A percentile compares a stretch with the other conserved stretches of the same genome.
phyloP scores from a whole-genome alignment of 2,888 invertebrate genomes.

The Zygaena filipendulae region DNA sequence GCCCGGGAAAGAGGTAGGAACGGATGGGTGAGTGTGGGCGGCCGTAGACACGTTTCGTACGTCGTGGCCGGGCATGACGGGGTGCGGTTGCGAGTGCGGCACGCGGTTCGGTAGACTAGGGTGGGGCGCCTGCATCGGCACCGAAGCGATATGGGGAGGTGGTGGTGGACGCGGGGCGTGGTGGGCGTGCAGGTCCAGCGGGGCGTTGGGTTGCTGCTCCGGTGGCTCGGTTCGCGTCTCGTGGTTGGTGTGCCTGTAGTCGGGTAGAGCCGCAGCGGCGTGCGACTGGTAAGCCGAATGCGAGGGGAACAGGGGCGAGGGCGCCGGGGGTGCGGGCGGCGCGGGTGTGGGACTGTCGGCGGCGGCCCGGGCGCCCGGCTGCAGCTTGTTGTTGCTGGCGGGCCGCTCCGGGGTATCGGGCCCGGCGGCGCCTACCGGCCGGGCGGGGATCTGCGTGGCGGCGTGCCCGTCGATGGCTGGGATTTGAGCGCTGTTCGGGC shows the following conservation, averaged over 20 bases:
- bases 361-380: constrained; percentile 54
- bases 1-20: constrained; percentile 50
- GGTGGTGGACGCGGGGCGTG: constrained; percentile 28
- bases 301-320: constrained; percentile 50
- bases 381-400: constrained; percentile 52
- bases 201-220: constrained; percentile 28
- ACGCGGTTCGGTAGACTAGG: constrained; percentile 40
- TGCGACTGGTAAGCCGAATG: constrained; percentile 63
- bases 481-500: constrained; percentile 50
- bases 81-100: constrained; percentile 38
- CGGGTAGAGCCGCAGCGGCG: constrained; percentile 53
- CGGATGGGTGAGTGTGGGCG: constrained; percentile 30
- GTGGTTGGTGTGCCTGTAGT: constrained; percentile 63
- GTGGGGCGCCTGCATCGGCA: constrained; percentile 24
- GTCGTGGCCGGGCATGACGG: constrained; percentile 43
- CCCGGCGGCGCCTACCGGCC: constrained; percentile 51
- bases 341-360: constrained; percentile 59
- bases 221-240: constrained; percentile 60
- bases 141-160: constrained; percentile 22
- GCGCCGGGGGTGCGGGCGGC: constrained; percentile 52
- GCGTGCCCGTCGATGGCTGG: constrained; percentile 54
- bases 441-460: constrained; percentile 52
- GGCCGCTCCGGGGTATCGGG: constrained; percentile 55
- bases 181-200: constrained; percentile 48
- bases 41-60: constrained; percentile 32